phyloP scores from a whole-genome alignment of 2,888 invertebrate species.

The Sturmia bella region DNA sequence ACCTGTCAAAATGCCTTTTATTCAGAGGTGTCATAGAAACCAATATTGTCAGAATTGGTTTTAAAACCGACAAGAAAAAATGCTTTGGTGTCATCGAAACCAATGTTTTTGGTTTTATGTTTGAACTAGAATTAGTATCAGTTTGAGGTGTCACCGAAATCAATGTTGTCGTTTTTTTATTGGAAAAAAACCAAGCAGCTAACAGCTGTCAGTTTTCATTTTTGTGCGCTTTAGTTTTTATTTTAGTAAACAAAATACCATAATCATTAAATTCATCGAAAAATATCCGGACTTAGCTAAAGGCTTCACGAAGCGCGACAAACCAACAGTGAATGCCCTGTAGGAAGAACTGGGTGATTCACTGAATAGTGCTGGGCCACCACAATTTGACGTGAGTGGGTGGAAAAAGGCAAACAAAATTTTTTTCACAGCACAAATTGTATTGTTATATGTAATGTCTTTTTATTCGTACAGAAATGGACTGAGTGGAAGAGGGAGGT shows the following conservation, averaged over 20 bases:
- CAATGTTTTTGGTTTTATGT: too few species aligned
- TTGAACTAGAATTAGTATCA: too few species aligned
- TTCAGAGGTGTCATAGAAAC: too few species aligned
- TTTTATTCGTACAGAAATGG: conserved; percentile 10
- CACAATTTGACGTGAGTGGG: conserved; percentile 6
- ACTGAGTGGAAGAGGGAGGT: conserved; percentile 11
- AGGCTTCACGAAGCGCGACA: too few species aligned
- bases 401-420: conserved; percentile 19
- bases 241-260: background rate
- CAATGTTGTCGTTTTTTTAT: background rate
- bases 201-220: conserved; percentile 1
- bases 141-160: too few species aligned
- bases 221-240: conserved; percentile 4
- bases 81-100: too few species aligned
- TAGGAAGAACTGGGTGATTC: background rate
- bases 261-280: background rate
- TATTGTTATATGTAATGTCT: background rate
- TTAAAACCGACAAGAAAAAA: too few species aligned
- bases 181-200: background rate
- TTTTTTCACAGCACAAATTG: background rate
- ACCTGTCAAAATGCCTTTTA: too few species aligned
- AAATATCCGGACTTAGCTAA: background rate
- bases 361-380: background rate
- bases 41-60: too few species aligned
- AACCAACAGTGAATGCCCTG: background rate